Percentiles rank a stretch among this genome's conserved stretches.
phyloP scores from a whole-genome alignment of 2,888 invertebrate genomes.

The Odontomyia ornata region DNA sequence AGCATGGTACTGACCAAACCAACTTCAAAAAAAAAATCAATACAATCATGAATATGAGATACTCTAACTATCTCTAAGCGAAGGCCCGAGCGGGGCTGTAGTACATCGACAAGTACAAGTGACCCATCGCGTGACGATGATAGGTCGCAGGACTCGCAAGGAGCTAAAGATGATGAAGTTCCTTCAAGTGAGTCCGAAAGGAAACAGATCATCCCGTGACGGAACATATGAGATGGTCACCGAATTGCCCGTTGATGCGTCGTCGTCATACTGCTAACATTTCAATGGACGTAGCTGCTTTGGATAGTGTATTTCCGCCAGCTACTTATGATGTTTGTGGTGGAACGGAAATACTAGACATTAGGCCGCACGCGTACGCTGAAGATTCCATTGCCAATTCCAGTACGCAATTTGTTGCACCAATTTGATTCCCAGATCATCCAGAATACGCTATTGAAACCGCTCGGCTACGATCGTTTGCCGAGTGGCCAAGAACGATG shows the following conservation, averaged over 20 bases:
- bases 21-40: no score
- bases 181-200: no score
- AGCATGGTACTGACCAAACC: no score
- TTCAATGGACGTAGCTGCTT: conserved; percentile 63
- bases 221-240: conserved; percentile 84
- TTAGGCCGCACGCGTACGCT: conserved; percentile 58
- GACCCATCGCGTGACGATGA: no score
- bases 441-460: conserved; percentile 76
- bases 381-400: conserved; percentile 54
- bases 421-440: conserved; percentile 68
- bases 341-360: conserved; percentile 59
- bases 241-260: conserved; percentile 80
- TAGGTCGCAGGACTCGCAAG: no score
- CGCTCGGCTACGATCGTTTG: conserved; percentile 76
- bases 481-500: conserved; percentile 83
- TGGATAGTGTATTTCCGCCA: conserved; percentile 61
- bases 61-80: no score
- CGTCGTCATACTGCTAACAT: conserved; percentile 73
- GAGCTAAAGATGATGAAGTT: no score
- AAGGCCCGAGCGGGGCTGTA: no score
- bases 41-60: no score
- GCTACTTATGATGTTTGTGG: conserved; percentile 67
- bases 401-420: conserved; percentile 54
- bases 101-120: no score
- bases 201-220: conserved; percentile 81